Evolutionary conservation across 1,140 invertebrate genomes (phyloP).

Genomic region (Schlechtendalia chinensis): DNA sequence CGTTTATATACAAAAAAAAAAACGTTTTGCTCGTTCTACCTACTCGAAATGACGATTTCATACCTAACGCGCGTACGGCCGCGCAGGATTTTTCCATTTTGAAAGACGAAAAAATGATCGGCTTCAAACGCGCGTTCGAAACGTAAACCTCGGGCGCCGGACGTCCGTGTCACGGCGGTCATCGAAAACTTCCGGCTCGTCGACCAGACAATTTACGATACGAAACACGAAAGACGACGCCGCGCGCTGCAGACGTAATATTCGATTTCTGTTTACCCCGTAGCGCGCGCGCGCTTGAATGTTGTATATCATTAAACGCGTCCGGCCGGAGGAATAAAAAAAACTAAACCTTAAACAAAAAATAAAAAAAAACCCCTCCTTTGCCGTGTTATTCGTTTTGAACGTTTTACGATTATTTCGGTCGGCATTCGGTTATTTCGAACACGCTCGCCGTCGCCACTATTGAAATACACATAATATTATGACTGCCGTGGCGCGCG

Average conservation of each 20-base stretch:
- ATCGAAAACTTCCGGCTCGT: slow-evolving; percentile 23
- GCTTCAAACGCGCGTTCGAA: background rate
- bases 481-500: background rate
- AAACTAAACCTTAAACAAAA: no score
- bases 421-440: background rate
- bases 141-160: slow-evolving; percentile 8
- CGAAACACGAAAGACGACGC: background rate
- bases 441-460: background rate
- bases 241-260: background rate
- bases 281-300: background rate
- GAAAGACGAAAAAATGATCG: background rate
- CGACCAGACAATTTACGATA: background rate
- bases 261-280: background rate
- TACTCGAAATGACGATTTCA: no score
- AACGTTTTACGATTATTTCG: slow-evolving; percentile 39
- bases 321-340: no score
- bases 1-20: no score
- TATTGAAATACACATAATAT: background rate
- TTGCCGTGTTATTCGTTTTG: slow-evolving; percentile 16
- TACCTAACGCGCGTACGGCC: no score
- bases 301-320: slow-evolving; percentile 13
- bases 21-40: no score
- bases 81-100: background rate
- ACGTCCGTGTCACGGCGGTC: slow-evolving; percentile 26
- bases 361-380: no score